These are phyloP conservation scores for Rhegmatorhina hoffmannsi DNA, from an alignment of 2,113 vertebrate species.

Conservation along the genomic window DNA sequence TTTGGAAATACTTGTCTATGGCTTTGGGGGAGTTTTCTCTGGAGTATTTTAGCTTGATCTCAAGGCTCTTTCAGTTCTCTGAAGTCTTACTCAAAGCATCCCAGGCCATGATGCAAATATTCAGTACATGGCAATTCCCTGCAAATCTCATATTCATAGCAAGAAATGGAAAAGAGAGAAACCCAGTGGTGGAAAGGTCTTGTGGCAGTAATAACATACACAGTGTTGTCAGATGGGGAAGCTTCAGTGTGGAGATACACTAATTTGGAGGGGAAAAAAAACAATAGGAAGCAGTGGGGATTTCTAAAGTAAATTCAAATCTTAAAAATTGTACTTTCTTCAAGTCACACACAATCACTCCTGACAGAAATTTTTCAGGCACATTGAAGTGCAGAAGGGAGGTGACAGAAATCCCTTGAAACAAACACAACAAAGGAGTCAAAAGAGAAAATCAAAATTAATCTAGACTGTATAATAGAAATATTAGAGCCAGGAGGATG, in stretches of 20 bases:
- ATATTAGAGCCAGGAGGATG: background rate
- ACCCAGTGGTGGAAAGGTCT: background rate
- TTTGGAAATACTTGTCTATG: background rate
- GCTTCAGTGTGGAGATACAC: rapidly evolving
- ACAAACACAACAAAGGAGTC: slow-evolving; percentile 37
- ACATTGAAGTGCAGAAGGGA: background rate
- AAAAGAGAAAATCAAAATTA: slow-evolving; percentile 28
- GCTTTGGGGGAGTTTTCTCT: background rate
- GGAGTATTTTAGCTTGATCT: background rate
- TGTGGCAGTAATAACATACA: background rate
- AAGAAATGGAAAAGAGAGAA: background rate
- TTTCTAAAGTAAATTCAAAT: slow-evolving; percentile 19
- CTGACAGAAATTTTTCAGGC: background rate
- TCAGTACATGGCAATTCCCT: background rate
- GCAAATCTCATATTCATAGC: background rate
- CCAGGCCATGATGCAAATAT: background rate
- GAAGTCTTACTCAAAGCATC: slow-evolving; percentile 1
- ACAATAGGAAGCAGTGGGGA: background rate
- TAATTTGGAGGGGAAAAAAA: background rate
- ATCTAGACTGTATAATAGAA: background rate
- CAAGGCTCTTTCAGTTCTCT: background rate
- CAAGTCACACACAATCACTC: background rate
- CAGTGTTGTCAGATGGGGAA: background rate
- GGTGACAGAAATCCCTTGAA: slow-evolving; percentile 25
- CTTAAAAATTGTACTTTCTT: background rate